Base-by-base conservation (phyloP, 2,888 invertebrate species). In the Dendrolimus houi region DNA sequence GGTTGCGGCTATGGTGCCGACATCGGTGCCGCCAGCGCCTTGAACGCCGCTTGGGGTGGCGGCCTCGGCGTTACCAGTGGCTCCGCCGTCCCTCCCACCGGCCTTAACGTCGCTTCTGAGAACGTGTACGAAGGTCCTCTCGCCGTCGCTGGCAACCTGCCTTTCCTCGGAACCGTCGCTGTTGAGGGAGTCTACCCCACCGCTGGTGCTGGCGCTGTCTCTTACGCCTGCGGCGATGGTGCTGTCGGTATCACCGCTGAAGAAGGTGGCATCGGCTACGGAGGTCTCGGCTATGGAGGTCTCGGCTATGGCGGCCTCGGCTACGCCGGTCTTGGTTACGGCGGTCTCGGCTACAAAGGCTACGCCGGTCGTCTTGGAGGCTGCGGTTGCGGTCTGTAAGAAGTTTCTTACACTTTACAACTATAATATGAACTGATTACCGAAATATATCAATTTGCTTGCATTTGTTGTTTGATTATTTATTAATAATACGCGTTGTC, bases 1-100 rank as follows among this genome's bases (percentile, higher is more conserved):
- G 60, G 59, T 55, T 57, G 55, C 40, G 58, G 60, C 42, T 58
- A 62, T 53, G 63, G 62, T 10, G 58, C 63, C 13, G 65, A 47
- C 12, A 47, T 47, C 47, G 47, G 9, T 3, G 47, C 47, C 47
- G 47, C 47, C 12, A 47, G 47, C 47, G 8, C 47, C 12, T 9
- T 47, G 47, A 47, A 47, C 47, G 47, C 47, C 47, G 47, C 47
- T 1, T 47, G 47, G 47, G 47, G 47, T 47, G 47, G 47, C 47
- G 47, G 47, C 6, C 47, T 47, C 6, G 47, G 47, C 9, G 47
- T 47, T 47, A 9, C 47, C 12, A 47, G 2, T 12, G 47, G 47
- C 47, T 47, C 47, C 12, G 12, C 9, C 9, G 6, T 47, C 2
- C 2, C 2, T 3, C 9, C 47, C 47, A 10, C 47, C 47, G 47